Evolutionary conservation across 1,140 invertebrate species (phyloP).

Genomic region (Mizuhopecten yessoensis): DNA sequence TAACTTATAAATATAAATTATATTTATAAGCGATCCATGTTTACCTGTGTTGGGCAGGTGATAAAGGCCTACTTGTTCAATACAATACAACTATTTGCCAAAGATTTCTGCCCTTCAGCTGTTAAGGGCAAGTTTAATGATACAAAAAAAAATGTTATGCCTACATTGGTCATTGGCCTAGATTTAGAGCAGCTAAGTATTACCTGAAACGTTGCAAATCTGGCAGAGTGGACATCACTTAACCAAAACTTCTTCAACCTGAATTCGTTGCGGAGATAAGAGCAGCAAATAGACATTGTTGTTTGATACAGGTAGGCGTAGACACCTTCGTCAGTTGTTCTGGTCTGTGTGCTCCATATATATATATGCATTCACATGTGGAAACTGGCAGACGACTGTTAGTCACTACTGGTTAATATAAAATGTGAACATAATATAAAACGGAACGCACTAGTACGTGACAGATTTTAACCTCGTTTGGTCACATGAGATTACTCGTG

Average conservation of each 20-base stretch:
- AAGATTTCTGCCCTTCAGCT: too few relatives aligned
- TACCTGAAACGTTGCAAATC: conserved; percentile 67
- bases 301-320: neutral
- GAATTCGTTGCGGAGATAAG: conserved; percentile 67
- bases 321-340: neutral
- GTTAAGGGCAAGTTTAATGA: too few relatives aligned
- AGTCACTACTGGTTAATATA: neutral
- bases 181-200: neutral
- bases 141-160: too few relatives aligned
- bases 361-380: too few relatives aligned
- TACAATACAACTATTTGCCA: too few relatives aligned
- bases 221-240: conserved; percentile 54
- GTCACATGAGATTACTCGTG: neutral
- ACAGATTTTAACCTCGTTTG: neutral
- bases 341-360: neutral
- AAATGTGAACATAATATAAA: neutral
- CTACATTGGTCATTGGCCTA: too few relatives aligned
- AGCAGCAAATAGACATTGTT: neutral
- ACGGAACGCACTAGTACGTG: neutral
- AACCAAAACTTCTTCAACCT: conserved; percentile 62
- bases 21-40: too few relatives aligned
- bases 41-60: too few relatives aligned
- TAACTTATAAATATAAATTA: too few relatives aligned
- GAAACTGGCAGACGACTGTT: neutral
- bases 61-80: too few relatives aligned